Conservation (phyloP, 2,113 vertebrate species). For the Daphoenositta chrysoptera region DNA sequence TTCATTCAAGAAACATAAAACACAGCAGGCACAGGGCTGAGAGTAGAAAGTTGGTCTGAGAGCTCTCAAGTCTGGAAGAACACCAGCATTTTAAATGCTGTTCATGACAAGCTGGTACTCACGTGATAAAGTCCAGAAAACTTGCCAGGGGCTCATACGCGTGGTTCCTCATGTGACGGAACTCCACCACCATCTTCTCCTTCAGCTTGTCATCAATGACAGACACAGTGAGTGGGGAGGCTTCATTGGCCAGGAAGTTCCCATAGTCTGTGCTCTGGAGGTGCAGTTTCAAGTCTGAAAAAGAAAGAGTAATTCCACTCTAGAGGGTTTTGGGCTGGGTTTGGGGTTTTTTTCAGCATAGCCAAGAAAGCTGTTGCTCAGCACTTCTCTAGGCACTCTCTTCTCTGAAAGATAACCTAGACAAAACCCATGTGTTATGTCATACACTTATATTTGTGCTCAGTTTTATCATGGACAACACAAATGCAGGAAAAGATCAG, state of each 20-base stretch:
- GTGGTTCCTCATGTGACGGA: slow-evolving; percentile 98
- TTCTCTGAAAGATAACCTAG: not conserved
- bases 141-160: slow-evolving; percentile 94
- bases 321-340: not conserved
- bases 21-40: not conserved
- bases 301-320: not conserved
- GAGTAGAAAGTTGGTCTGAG: not conserved
- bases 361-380: not conserved
- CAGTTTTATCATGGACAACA: not conserved
- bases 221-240: slow-evolving; percentile 91
- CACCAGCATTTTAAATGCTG: not conserved
- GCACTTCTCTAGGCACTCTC: not conserved
- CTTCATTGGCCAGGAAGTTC: slow-evolving; percentile 95
- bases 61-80: not conserved
- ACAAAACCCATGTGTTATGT: not conserved
- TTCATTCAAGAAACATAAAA: not conserved
- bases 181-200: slow-evolving; percentile 99
- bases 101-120: slow-evolving; percentile 13
- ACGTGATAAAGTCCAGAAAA: slow-evolving; percentile 98
- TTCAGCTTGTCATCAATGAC: slow-evolving; percentile 98
- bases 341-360: not conserved
- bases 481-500: not conserved
- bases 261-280: slow-evolving; percentile 98
- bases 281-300: slow-evolving; percentile 92
- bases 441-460: not conserved